Base-by-base conservation (phyloP, 2,113 vertebrate species). In the Ceyx cyanopectus region DNA sequence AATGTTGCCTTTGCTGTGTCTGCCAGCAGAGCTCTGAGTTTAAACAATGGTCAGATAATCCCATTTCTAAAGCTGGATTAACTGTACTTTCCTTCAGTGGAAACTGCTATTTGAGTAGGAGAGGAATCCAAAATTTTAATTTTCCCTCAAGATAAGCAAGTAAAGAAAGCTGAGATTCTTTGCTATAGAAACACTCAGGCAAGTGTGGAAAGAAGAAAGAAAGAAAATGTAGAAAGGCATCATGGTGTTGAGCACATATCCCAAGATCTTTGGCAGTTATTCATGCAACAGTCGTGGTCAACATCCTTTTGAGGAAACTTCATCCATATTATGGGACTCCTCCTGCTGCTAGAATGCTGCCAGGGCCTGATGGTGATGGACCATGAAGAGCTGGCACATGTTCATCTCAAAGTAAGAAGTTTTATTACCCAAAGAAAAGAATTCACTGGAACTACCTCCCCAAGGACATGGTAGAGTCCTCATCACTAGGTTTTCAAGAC, bases 31-130 rank as follows among this genome's bases (percentile, higher is more conserved):
- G 66, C 76, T 95, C 67, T 69, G 72, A 82, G 78, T 41, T 94
- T 93, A 93, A 96, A 95, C 95, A 96, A 75, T 88, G 96, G 94
- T 94, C 89, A 96, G 90, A 78, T 96, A 96, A 96, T 96, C 89
- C 67, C 40, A 90, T 68, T 96, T 94, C 90, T 96, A 94, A 96
- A 90, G 88, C 83, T 83, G 85, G 96, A 97, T 96, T 97, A 97
- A 94, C 89, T 97, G 95, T 97, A 92, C 95, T 96, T 92, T 95
- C 85, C 91, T 95, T 92, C 91, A 78, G 41, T 94, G 85, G 83
- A 91, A 94, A 89, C 72, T 87, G 91, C 61, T 94, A 18, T 95
- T 97, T 96, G 85, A 70, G 68, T 92, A 95, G 76, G 92, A 79
- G 62, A 86, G 40, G 84, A 94, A 85, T 95, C 89, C 26, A 85